phyloP scores from a whole-genome alignment of 2,888 invertebrate genomes.

The Lutraria lutraria region DNA sequence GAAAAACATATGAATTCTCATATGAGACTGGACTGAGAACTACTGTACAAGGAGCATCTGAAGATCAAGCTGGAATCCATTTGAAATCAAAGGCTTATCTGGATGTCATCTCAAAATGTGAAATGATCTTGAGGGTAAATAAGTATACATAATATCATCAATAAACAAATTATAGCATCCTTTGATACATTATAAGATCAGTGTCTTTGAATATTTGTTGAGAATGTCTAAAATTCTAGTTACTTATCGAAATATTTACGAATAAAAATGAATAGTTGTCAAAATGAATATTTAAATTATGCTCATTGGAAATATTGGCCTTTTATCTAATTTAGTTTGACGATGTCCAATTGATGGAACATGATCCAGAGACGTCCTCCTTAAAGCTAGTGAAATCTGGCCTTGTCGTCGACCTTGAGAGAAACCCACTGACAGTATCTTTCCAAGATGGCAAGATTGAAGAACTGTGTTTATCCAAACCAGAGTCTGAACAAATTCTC shows the following conservation, averaged over 20 bases:
- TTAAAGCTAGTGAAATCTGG: constrained; percentile 47
- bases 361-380: constrained; percentile 61
- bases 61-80: constrained; percentile 86
- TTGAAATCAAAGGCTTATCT: constrained; percentile 86
- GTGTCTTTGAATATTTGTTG: not conserved
- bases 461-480: constrained; percentile 56
- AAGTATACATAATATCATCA: not conserved
- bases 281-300: not conserved
- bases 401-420: constrained; percentile 47
- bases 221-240: not conserved
- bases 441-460: constrained; percentile 67
- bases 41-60: constrained; percentile 90
- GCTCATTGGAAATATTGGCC: not conserved
- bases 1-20: constrained; percentile 93
- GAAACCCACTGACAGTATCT: constrained; percentile 59
- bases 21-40: constrained; percentile 91
- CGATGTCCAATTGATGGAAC: constrained; percentile 62
- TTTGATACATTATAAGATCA: not conserved
- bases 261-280: not conserved
- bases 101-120: constrained; percentile 87
- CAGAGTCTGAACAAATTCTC: constrained; percentile 45
- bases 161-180: not conserved
- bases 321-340: constrained; percentile 45
- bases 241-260: not conserved
- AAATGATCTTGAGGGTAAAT: constrained; percentile 87